A percentile compares a stretch with the other conserved stretches of the same genome.
These are phyloP conservation scores for Asbolus verrucosus DNA, from an alignment of 1,140 invertebrate genomes.

Conservation along the genomic window DNA sequence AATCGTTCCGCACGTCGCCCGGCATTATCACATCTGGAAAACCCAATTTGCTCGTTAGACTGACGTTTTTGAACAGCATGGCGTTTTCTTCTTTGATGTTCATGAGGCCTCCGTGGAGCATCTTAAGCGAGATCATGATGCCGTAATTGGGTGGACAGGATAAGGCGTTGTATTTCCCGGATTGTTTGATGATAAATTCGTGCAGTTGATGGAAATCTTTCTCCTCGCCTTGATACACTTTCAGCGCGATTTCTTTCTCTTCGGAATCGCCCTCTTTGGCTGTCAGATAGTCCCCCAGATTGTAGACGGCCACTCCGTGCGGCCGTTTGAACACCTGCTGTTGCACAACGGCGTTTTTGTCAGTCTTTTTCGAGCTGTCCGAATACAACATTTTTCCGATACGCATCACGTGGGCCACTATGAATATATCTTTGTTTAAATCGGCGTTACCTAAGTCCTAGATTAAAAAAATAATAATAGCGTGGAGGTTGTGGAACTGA, in stretches of 20 bases:
- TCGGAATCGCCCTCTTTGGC: constrained; percentile 74
- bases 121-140: constrained; percentile 79
- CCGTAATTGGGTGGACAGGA: constrained; percentile 81
- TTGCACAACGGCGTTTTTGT: constrained; percentile 66
- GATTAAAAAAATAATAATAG: background rate
- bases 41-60: constrained; percentile 88
- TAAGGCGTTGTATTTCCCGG: constrained; percentile 83
- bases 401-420: constrained; percentile 89
- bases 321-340: constrained; percentile 78
- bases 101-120: constrained; percentile 80
- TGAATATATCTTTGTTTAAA: constrained; percentile 83
- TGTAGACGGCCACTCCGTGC: constrained; percentile 85
- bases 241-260: constrained; percentile 76
- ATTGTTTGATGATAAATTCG: constrained; percentile 88
- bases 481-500: background rate
- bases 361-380: constrained; percentile 78
- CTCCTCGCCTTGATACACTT: constrained; percentile 86
- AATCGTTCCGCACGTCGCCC: constrained; percentile 93
- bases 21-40: constrained; percentile 97
- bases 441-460: constrained; percentile 83
- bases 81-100: constrained; percentile 82
- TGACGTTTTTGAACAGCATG: constrained; percentile 84
- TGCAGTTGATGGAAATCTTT: constrained; percentile 92
- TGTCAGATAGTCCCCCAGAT: constrained; percentile 72
- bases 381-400: constrained; percentile 89